These are phyloP conservation scores for Salminus brasiliensis DNA, from an alignment of 2,113 vertebrate species.

Conservation along the genomic window DNA sequence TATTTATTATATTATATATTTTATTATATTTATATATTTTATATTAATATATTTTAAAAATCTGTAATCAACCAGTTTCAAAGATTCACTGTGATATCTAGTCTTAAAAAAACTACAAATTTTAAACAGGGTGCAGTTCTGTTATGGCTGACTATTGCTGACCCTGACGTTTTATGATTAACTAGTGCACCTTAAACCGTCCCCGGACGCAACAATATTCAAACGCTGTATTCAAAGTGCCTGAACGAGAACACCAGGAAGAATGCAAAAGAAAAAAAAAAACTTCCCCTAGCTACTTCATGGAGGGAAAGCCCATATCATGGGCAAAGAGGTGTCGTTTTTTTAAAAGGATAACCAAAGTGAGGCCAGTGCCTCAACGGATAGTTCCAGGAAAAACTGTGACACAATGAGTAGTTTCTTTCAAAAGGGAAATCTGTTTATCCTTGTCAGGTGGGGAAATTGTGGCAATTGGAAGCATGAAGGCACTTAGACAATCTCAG, in stretches of 20 bases:
- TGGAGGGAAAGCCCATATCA: neutral
- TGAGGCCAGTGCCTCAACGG: neutral
- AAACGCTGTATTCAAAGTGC: neutral
- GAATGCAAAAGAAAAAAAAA: neutral
- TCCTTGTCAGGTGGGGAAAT: neutral
- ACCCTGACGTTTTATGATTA: neutral
- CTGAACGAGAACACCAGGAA: neutral
- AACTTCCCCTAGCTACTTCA: constrained; percentile 6
- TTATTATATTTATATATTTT: no score
- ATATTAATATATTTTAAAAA: no score
- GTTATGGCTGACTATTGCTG: no score
- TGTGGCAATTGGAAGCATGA: no score
- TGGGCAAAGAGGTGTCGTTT: neutral
- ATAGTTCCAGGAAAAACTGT: neutral
- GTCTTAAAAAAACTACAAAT: no score
- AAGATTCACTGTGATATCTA: no score
- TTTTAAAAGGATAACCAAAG: neutral
- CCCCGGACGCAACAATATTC: neutral
- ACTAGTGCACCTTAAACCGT: neutral
- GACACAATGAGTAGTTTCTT: neutral
- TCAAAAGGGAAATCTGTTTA: neutral
- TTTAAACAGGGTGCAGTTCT: neutral
- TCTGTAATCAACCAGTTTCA: no score
- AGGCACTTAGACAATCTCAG: no score
- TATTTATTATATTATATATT: no score